phyloP scores from a whole-genome alignment of 2,888 invertebrate genomes.

The Polydrusus tereticollis region DNA sequence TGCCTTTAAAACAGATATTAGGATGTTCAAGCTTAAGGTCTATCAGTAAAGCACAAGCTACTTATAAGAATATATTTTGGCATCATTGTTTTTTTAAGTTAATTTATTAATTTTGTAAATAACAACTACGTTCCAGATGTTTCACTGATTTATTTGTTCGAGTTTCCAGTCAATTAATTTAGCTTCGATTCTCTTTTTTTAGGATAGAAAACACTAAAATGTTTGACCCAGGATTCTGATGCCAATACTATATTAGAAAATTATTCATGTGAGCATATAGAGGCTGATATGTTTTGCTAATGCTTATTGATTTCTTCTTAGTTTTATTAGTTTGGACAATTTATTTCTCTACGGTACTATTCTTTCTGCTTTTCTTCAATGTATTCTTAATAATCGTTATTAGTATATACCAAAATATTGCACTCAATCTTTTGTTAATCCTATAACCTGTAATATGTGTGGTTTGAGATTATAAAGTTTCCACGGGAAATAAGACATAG shows the following conservation, averaged over 20 bases:
- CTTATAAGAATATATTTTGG: not conserved
- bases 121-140: not conserved
- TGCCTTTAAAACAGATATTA: too few relatives aligned
- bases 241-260: constrained; percentile 14
- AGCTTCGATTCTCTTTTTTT: constrained; percentile 27
- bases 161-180: not conserved
- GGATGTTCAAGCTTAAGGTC: not conserved
- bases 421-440: too few relatives aligned
- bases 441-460: too few relatives aligned
- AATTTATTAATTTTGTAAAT: not conserved
- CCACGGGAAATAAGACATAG: too few relatives aligned
- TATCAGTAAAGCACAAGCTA: not conserved
- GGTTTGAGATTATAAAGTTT: too few relatives aligned
- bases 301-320: not conserved
- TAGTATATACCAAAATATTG: too few relatives aligned
- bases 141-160: not conserved
- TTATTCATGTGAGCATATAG: constrained; percentile 36
- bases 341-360: not conserved
- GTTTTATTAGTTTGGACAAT: not conserved
- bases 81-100: not conserved
- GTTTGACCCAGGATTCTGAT: constrained; percentile 19
- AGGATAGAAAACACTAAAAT: constrained; percentile 41
- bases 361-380: not conserved
- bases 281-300: constrained; percentile 14
- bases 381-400: too few relatives aligned